Evolutionary conservation across 2,797 vertebrate genomes (phyloP).

Genomic region (Telmatherina bonti): DNA sequence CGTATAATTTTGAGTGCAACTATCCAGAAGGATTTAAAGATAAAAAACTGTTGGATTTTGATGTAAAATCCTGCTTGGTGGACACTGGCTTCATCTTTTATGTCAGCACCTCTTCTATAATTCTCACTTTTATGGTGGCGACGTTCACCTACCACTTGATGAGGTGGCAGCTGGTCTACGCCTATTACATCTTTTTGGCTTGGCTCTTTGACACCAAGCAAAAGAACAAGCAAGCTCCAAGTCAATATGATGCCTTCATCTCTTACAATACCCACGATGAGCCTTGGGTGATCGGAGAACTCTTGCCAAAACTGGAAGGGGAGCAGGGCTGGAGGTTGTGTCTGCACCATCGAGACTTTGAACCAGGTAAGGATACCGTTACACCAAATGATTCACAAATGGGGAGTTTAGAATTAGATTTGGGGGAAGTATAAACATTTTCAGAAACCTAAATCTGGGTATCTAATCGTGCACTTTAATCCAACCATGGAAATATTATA

Average conservation of each 20-base stretch:
- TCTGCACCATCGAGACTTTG: conserved; percentile 83
- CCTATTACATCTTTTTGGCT: conserved; percentile 75
- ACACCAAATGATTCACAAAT: background rate
- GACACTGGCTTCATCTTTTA: conserved; percentile 58
- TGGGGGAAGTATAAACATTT: no score
- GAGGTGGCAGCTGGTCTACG: conserved; percentile 71
- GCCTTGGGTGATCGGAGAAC: conserved; percentile 71
- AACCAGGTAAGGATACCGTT: conserved; percentile 66
- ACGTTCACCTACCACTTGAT: conserved; percentile 72
- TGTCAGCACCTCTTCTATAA: conserved; percentile 27
- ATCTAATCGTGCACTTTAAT: no score
- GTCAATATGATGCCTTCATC: conserved; percentile 80
- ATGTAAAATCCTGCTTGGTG: conserved; percentile 41
- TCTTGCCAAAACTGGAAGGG: conserved; percentile 77
- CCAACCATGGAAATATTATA: no score
- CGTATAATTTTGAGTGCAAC: conserved; percentile 67
- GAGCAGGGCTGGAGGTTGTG: conserved; percentile 81
- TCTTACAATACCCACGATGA: conserved; percentile 82
- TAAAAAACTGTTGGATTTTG: conserved; percentile 62
- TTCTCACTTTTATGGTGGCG: conserved; percentile 51
- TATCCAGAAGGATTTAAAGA: conserved; percentile 55
- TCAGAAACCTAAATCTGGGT: no score
- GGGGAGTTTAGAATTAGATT: no score
- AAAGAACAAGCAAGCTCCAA: conserved; percentile 31
- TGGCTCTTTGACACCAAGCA: conserved; percentile 60